Conservation (phyloP, 2,888 invertebrate genomes). For the Notodonta dromedarius region DNA sequence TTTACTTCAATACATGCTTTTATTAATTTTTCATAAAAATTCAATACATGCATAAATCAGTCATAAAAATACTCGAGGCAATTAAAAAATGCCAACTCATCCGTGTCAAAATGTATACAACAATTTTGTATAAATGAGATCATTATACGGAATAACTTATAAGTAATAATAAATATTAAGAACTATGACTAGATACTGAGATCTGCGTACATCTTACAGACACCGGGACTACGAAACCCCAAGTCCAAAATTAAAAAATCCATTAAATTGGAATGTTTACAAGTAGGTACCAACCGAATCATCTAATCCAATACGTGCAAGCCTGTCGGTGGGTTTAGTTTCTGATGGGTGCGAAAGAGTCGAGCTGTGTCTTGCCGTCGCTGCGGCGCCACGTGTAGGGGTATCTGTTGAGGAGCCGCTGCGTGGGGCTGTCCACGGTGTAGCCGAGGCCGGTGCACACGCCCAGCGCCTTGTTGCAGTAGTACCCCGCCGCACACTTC, state of each 20-base stretch:
- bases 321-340: constrained; percentile 9
- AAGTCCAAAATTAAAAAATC: too few species aligned
- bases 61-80: too few species aligned
- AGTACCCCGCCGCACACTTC: constrained; percentile 67
- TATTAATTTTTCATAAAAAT: too few species aligned
- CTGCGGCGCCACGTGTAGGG: constrained; percentile 47
- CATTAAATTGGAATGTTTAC: not conserved
- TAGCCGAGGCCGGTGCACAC: constrained; percentile 61
- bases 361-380: constrained; percentile 22
- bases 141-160: not conserved
- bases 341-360: constrained; percentile 24
- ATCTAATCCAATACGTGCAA: too few species aligned
- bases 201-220: not conserved
- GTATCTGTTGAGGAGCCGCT: constrained; percentile 50
- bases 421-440: constrained; percentile 51
- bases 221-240: not conserved
- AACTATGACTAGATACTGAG: not conserved
- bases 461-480: constrained; percentile 61
- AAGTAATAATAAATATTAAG: not conserved
- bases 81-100: too few species aligned
- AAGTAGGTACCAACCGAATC: too few species aligned
- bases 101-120: not conserved
- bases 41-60: too few species aligned
- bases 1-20: too few species aligned
- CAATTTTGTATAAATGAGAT: not conserved